These are phyloP conservation scores for Gadopsis marmoratus DNA, from an alignment of 2,797 vertebrate genomes.

Conservation along the genomic window DNA sequence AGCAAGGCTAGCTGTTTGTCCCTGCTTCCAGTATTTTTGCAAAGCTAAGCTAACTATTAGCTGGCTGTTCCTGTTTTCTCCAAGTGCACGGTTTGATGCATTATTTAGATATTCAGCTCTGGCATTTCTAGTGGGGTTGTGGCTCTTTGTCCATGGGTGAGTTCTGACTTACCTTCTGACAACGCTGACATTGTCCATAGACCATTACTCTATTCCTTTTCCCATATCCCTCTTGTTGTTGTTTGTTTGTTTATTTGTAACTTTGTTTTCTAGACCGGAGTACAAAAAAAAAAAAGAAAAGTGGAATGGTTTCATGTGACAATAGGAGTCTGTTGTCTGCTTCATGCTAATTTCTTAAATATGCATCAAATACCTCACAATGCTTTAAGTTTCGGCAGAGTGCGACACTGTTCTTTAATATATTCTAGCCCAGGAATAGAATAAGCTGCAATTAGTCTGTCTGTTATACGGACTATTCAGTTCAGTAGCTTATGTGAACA, in stretches of 20 bases:
- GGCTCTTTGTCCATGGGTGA: not conserved
- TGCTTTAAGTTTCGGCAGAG: not conserved
- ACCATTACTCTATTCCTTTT: not conserved
- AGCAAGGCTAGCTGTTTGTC: not conserved
- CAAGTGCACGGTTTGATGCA: not conserved
- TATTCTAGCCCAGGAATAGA: not conserved
- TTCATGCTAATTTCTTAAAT: not conserved
- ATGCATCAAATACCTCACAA: not conserved
- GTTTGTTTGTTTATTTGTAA: not conserved
- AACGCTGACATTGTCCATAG: too few species aligned
- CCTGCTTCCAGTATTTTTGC: not conserved
- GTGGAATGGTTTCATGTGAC: not conserved
- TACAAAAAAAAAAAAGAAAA: not conserved
- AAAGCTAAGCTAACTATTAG: not conserved
- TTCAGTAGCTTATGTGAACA: conserved; percentile 10
- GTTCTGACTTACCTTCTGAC: not conserved
- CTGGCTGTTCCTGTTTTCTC: not conserved
- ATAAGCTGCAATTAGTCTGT: conserved; percentile 3
- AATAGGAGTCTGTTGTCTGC: not conserved
- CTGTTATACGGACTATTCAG: conserved; percentile 4
- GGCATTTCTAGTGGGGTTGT: not conserved
- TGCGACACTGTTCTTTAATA: not conserved
- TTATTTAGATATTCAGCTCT: conserved; percentile 5
- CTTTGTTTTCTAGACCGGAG: not conserved
- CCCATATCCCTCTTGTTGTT: not conserved